Base-by-base conservation (phyloP, 2,797 vertebrate species). In the Gouania willdenowi region DNA sequence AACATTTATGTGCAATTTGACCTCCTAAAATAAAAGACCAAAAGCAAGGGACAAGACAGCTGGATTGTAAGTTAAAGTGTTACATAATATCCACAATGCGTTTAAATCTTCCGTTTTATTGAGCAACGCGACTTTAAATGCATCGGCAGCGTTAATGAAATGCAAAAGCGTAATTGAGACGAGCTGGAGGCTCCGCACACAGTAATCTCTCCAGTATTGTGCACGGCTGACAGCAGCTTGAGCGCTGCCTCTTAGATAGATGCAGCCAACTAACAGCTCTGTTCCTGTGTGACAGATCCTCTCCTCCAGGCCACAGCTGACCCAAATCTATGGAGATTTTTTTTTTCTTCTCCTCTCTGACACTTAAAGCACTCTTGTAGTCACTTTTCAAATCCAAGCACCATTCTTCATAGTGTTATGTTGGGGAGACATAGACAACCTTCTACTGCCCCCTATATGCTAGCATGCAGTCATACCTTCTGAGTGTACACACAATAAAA, bases 401-500 rank as follows among this genome's bases (percentile, higher is more conserved):
- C 29, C 12, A 13, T 20, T 34, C 49, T 33, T 49, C 42, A 43
- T 23, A 39, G 27, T 25, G 31, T 49, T 46, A 54, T 18, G 26
- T 13, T 22, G 37, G 28, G 17, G 11, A 50, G 16, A 33, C 9
- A 30, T 22, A 59, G 30, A 27, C 27, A 31, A 35, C 55, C 54
- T 44, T 70, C 53, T 77, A 70, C 77, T 79, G 77, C 78, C 81
- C 76, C 59, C 78, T 75, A 62, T 63, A 64, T 33, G 29, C 55
- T 33, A 23, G 44, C 16, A 37, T 8, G 27, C 1, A 41, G 24
- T 13, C 2, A 10, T 47, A 17, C 61, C 13, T 22, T 61, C 13
- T 22, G 17, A 19, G 22, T 50, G 19, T n/a, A 27, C 9, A 59
- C 20, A 20, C 19, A 20, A 20, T n/a, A n/a, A n/a, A n/a, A n/a